Base-by-base conservation (phyloP, 2,888 invertebrate genomes). In the Mesorhabditis sp. region DNA sequence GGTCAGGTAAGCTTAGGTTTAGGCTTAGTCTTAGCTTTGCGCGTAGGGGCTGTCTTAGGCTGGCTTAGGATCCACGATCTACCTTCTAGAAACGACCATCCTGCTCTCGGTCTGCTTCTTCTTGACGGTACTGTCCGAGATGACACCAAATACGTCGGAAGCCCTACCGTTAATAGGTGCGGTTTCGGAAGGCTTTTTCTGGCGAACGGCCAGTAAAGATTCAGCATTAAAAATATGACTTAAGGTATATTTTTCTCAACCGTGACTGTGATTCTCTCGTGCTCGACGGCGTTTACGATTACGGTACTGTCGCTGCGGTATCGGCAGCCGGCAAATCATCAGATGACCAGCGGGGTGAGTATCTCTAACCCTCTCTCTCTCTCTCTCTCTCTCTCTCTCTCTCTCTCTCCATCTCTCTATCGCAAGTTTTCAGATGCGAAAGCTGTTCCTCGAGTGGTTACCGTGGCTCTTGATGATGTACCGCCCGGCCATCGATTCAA, bases 71-170 rank as follows among this genome's bases (percentile, higher is more conserved):
- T 13, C 15, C 41, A 15, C 63, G 15, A 65, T n/a, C 13, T 65
- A 44, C 5, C 43, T 69, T 80, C 58, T 70, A 83, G 83, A 82
- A 68, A 82, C 80, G 5, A 83, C 83, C 0, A 82, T 83, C 6
- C 75, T 83, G 0, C 91, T 95, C 89, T 94, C 94, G 89, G 91
- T 95, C 91, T 94, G 94, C 90, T 94, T 95, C 89, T 95, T 94
- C 91, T 91, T 94, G 90, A 93, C 94, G 90, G 92, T 95, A 90
- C 93, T 95, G 87, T 93, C 94, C 83, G 94, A 95, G 91, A 94
- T 93, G 90, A 92, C 94, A 91, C 94, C 96, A 89, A 93, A 93
- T 65, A 95, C 95, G 89, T 96, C 96, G 94, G 82, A 79, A 72
- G 74, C 77, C 28, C 75, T 80, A 5, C 80, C 80, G 2, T 69